Base-by-base conservation (phyloP, 2,797 vertebrate genomes). In the Fistularia tabacaria region DNA sequence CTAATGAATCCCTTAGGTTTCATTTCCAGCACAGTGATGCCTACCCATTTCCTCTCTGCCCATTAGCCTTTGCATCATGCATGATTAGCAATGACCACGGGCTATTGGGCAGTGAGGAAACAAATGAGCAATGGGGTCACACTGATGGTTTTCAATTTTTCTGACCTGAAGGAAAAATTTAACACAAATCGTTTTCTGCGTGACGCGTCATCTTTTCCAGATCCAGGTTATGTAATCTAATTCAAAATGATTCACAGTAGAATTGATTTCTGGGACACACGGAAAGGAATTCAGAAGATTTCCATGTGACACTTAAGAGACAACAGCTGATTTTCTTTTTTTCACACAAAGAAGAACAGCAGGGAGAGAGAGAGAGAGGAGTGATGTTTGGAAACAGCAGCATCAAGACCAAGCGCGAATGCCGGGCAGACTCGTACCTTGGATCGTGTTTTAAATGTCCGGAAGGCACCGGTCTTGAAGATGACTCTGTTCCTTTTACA, bases 401-500 rank as follows among this genome's bases (percentile, higher is more conserved):
- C 5, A 48, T 7, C 38, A 38, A 36, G 13, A 41, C 3, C 3
- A 37, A 14, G 14, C 10, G 1, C 10, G 14, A 37, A 7, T 36
- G 8, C 44, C 0, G 8, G 25, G 2, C 40, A 3, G 40, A 3
- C 14, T 12, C 64, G 59, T 77, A 98, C 96, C 91, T 99, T 99
- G 45, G 95, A 92, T 57, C 96, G 93, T 13, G 92, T 91, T 49
- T 95, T 96, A 70, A 99, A 90, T 82, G 90, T 94, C 80, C 94
- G 90, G 88, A 98, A 89, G 45, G 94, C 91, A n/a, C 95, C 94
- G 0, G 90, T 90, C 78, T 98, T 98, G 84, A 98, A 98, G 80
- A 97, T 93, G 0, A 91, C 93, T 79, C 95, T 92, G 91, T 99
- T 99, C 82, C 95, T 95, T 77, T 95, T 92, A 74, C 96, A 99